Base-by-base conservation (phyloP, 1,140 invertebrate genomes). In the Cydia pomonella region DNA sequence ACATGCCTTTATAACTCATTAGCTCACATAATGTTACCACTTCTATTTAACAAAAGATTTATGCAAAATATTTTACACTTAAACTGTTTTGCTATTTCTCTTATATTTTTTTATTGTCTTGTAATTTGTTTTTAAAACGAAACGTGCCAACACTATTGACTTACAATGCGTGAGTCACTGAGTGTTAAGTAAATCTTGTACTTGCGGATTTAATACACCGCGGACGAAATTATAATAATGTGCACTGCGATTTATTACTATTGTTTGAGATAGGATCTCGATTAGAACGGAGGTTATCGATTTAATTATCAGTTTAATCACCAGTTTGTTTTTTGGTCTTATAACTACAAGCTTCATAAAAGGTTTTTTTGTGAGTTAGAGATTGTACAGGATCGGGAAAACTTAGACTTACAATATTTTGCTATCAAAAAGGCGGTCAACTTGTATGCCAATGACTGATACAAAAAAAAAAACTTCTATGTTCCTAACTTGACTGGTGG, bases 151-250 rank as follows among this genome's bases (percentile, higher is more conserved):
- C 53, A 59, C 53, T 59, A 59, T 59, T 59, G 53, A 59, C 53
- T 59, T 59, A 23, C 21, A 53, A 18, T 16, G 53, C 53, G 21
- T 59, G 53, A 59, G 18, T 59, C 53, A 59, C 50, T 18, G 53
- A 59, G 53, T 59, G 53, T 59, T 59, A 59, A 59, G 53, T 23
- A 59, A 59, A 59, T 59, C 53, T 59, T 59, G 53, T 59, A 59
- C 53, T 59, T 59, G 53, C n/a, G 53, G 53, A 59, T 59, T 59
- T 59, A 23, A 59, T 59, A 21, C 50, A 47, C 47, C 0, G 21
- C 53, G 53, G 18, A 59, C 53, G 9, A 23, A 59, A 59, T 59
- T 59, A 59, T 23, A 59, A 59, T 59, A 59, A 59, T 59, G 53
- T n/a, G 53, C 18, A 59, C 2, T 59, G 53, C 53, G n/a, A 59